A percentile compares a stretch with the other conserved stretches of the same genome.
These are phyloP conservation scores for Augochlora pura DNA, from an alignment of 1,140 invertebrate genomes.

Conservation along the genomic window DNA sequence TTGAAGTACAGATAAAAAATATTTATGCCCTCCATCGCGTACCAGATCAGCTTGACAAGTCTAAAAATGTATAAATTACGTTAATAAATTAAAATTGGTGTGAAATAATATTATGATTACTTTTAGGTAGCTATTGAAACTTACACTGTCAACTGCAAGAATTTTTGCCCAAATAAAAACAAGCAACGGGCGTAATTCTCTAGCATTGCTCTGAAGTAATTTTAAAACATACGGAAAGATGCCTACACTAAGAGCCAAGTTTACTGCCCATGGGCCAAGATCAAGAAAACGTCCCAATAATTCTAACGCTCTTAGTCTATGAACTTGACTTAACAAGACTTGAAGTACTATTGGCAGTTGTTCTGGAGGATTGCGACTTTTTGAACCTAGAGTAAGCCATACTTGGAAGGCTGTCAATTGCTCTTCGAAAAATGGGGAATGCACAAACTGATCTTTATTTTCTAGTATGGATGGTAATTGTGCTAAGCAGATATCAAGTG, in stretches of 20 bases:
- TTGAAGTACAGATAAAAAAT: constrained; percentile 94
- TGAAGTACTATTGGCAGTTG: constrained; percentile 99
- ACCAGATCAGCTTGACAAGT: constrained; percentile 97
- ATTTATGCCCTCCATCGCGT: constrained; percentile 96
- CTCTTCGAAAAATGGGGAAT: constrained; percentile 97
- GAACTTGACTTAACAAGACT: constrained; percentile 97
- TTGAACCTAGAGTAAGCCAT: constrained; percentile 93
- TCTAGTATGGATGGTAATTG: constrained; percentile 91
- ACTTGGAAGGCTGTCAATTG: constrained; percentile 99
- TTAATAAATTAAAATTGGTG: constrained; percentile 16
- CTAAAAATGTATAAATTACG: constrained; percentile 81
- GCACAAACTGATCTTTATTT: constrained; percentile 84
- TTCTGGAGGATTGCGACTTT: constrained; percentile 91
- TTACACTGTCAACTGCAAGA: constrained; percentile 95
- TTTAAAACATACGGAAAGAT: constrained; percentile 99
- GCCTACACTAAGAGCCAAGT: constrained; percentile 96
- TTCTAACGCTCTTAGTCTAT: constrained; percentile 96
- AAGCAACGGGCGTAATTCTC: constrained; percentile 94
- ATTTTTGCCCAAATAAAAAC: constrained; percentile 99
- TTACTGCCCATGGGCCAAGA: constrained; percentile 98
- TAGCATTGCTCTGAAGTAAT: constrained; percentile 94
- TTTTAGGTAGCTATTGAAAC: constrained; percentile 64
- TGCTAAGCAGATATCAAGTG: constrained; percentile 94
- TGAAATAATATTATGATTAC: background rate
- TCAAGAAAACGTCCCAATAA: constrained; percentile 97